Conservation (phyloP, 2,797 vertebrate genomes). For the Zenarchopterus dispar region DNA sequence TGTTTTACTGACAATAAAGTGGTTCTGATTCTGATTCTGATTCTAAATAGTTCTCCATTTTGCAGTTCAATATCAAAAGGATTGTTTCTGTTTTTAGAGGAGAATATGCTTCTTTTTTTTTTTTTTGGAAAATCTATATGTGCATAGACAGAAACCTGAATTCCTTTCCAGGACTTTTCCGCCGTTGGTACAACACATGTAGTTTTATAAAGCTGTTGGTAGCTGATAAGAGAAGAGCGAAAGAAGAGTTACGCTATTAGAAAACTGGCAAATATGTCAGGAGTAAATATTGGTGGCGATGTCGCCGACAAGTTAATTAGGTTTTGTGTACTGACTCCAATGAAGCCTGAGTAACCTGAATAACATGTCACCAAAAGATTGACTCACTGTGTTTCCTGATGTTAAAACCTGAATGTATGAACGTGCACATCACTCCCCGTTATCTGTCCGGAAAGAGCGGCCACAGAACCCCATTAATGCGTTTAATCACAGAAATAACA, state of each 20-base stretch:
- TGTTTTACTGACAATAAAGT: too few species aligned
- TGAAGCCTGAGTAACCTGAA: not conserved
- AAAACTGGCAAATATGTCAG: slow-evolving; percentile 9
- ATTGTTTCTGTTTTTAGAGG: too few species aligned
- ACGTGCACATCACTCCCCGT: not conserved
- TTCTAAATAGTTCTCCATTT: too few species aligned
- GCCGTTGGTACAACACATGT: too few species aligned
- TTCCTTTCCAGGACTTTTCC: too few species aligned
- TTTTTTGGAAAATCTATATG: too few species aligned
- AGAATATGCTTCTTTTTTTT: too few species aligned
- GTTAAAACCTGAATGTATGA: not conserved
- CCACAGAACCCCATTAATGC: slow-evolving; percentile 15
- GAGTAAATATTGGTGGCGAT: slow-evolving; percentile 6
- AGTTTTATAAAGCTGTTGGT: not conserved
- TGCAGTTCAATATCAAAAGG: too few species aligned
- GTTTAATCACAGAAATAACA: slow-evolving; percentile 7
- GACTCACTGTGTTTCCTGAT: slow-evolving; percentile 1
- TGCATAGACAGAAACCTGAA: too few species aligned
- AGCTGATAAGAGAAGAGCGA: not conserved
- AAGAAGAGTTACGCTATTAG: not conserved
- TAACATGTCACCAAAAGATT: slow-evolving; percentile 8
- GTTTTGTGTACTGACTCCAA: not conserved
- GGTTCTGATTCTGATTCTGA: too few species aligned
- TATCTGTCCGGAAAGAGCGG: slow-evolving; percentile 7
- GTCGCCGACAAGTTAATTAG: slow-evolving; percentile 20